Evolutionary conservation across 2,113 vertebrate genomes (phyloP).

Genomic region (Equus przewalskii): DNA sequence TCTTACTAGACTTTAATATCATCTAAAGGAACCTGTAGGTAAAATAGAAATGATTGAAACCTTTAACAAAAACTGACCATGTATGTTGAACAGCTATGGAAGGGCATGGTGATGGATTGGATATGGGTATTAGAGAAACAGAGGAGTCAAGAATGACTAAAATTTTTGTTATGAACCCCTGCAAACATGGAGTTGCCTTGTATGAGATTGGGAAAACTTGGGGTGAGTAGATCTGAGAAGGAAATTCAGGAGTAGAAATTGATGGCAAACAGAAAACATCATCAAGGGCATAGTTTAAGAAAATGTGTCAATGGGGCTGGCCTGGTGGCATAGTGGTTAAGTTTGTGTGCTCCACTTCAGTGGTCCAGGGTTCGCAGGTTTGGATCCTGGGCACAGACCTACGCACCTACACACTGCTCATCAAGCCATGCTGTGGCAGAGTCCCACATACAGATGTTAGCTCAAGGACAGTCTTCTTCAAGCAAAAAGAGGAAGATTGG

Average conservation of each 20-base stretch:
- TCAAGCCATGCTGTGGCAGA: no score
- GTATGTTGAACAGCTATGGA: background rate
- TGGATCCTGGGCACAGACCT: no score
- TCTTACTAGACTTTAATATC: background rate
- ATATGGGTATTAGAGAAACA: background rate
- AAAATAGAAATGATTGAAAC: background rate
- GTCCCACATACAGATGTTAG: no score
- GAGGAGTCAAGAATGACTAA: background rate
- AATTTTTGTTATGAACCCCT: background rate
- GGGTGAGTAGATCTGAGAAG: background rate
- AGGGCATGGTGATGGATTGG: background rate
- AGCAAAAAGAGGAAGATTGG: no score
- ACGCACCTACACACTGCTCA: no score
- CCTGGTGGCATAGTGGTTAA: no score
- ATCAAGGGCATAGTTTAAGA: background rate
- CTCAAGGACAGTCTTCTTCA: no score
- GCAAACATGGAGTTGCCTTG: background rate
- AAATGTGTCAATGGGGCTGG: background rate
- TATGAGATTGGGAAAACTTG: background rate
- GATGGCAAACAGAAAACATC: background rate
- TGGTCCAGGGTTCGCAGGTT: no score
- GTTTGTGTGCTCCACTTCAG: no score
- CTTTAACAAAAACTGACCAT: background rate
- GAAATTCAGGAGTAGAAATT: background rate
- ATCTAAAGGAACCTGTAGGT: background rate